Conservation (phyloP, 2,797 vertebrate species). For the Aphelocoma californica region DNA sequence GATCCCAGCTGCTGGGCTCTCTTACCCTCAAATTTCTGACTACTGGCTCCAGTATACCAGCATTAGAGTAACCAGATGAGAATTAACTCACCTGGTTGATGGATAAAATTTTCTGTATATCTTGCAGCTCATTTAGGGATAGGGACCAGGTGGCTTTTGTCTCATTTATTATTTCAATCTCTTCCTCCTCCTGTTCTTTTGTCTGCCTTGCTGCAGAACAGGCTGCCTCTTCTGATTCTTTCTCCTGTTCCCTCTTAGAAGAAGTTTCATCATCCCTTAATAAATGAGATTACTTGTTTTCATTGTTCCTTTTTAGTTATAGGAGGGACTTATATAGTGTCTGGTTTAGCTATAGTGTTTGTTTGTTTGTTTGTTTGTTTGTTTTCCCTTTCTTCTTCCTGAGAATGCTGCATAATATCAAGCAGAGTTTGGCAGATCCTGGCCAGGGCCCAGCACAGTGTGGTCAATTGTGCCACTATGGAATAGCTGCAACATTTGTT, state of each 20-base stretch:
- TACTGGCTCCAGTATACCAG: background rate
- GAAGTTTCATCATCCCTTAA: background rate
- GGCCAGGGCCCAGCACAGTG: accelerated
- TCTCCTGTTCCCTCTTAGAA: background rate
- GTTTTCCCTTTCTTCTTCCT: background rate
- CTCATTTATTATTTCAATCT: background rate
- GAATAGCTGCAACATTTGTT: background rate
- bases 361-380: background rate
- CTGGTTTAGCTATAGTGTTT: background rate
- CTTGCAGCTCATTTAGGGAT: background rate
- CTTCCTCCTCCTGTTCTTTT: background rate
- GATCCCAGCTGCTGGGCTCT: background rate
- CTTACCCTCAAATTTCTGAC: background rate
- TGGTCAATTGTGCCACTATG: background rate
- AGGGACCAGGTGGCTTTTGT: background rate
- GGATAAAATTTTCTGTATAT: background rate
- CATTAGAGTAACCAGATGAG: background rate
- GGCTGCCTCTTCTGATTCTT: background rate
- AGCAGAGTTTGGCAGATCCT: background rate
- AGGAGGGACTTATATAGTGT: accelerated
- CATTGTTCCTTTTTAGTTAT: background rate
- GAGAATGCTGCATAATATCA: background rate
- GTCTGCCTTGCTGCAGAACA: background rate
- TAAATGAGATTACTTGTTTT: background rate
- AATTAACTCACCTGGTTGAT: background rate